Conservation (phyloP, 2,888 invertebrate species). For the Acrobeloides nanus region DNA sequence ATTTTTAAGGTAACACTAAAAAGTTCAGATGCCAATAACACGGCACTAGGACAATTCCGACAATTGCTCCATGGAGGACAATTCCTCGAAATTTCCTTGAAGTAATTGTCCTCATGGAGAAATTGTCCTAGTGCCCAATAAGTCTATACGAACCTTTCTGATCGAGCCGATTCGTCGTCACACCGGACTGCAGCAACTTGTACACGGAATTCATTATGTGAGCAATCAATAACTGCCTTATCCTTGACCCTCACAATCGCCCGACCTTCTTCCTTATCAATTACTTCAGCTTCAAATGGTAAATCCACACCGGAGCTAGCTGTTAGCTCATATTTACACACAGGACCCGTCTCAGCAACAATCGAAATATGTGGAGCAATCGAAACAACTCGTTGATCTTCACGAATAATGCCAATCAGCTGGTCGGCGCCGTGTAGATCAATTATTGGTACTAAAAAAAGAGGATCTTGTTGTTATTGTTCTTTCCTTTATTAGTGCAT, state of each 20-base stretch:
- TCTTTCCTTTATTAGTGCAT: no score
- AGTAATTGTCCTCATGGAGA: no score
- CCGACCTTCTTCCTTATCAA: constrained; percentile 42
- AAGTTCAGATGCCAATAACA: no score
- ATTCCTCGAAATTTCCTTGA: no score
- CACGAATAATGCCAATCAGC: constrained; percentile 39
- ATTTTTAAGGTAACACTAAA: constrained; percentile 56
- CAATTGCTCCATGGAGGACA: no score
- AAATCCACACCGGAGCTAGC: constrained; percentile 19
- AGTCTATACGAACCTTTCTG: constrained; percentile 16
- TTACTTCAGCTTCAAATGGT: constrained; percentile 42
- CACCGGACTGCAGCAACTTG: constrained; percentile 43
- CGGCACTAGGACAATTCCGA: no score
- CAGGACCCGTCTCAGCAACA: constrained; percentile 46
- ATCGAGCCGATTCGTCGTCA: constrained; percentile 34
- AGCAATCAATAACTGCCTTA: constrained; percentile 34
- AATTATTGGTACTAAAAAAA: constrained; percentile 46
- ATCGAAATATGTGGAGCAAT: constrained; percentile 45
- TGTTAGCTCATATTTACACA: constrained; percentile 43
- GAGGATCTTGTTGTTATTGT: no score
- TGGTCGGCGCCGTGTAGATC: constrained; percentile 48
- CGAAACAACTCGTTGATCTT: constrained; percentile 44
- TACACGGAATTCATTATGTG: constrained; percentile 35
- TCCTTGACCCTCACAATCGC: constrained; percentile 43
- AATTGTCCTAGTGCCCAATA: no score